Conservation (phyloP, 2,797 vertebrate species). For the Nyctibius grandis region DNA sequence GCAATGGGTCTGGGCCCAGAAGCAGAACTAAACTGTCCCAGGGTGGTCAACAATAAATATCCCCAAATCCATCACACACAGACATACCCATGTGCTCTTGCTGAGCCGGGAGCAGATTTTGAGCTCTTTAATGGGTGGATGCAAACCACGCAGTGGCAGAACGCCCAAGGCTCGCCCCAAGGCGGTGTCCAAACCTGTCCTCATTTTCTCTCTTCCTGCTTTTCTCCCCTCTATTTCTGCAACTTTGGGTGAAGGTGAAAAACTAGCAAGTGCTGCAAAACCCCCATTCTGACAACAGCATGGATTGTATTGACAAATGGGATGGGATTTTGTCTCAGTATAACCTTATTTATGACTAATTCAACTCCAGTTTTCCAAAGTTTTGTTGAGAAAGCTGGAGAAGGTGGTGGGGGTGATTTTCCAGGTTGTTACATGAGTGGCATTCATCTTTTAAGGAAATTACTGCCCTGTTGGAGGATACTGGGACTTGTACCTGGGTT, state of each 20-base stretch:
- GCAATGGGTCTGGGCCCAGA: neutral
- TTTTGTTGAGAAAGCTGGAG: neutral
- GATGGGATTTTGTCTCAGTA: neutral
- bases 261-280: neutral
- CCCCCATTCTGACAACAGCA: neutral
- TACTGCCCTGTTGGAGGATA: neutral
- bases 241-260: neutral
- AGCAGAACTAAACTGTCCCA: neutral
- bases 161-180: neutral
- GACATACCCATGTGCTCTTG: rapidly evolving
- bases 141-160: neutral
- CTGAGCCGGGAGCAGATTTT: neutral
- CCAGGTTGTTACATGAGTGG: neutral
- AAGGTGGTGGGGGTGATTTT: neutral
- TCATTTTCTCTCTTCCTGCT: neutral
- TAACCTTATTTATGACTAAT: neutral
- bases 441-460: neutral
- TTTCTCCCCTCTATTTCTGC: neutral
- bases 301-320: neutral
- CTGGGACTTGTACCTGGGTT: neutral
- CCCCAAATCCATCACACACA: neutral
- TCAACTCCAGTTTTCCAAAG: neutral
- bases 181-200: neutral
- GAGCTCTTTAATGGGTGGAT: neutral
- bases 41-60: rapidly evolving